Base-by-base conservation (phyloP, 2,113 vertebrate genomes). In the Elachura formosa region DNA sequence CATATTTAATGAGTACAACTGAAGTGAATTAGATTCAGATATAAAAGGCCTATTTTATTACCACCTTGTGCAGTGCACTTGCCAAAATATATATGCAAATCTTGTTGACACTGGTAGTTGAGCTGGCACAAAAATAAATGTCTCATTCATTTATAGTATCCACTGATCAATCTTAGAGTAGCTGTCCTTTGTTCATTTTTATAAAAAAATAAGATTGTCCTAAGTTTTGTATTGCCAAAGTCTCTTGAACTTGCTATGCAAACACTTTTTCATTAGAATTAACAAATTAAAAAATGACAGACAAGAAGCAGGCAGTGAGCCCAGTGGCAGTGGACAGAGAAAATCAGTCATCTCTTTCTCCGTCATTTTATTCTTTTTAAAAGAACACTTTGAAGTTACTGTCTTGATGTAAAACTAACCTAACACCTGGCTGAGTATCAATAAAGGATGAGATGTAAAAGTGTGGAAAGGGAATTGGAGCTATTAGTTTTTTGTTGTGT, bases 111-210 rank as follows among this genome's bases (percentile, higher is more conserved):
- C 80, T 97, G 93, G 90, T 97, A 89, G 96, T 96, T 87, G 92
- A 97, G 95, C 71, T 98, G 98, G 97, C 97, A 97, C 93, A 97
- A 97, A 98, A 98, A 98, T 98, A 97, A 98, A 93, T 91, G 96
- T 96, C 97, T 97, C 97, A 97, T 98, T 98, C 97, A 98, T 98
- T 98, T 96, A 97, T 76, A 94, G 91, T 96, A 97, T 95, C 93
- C 94, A 94, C 92, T 97, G 96, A 97, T 97, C 96, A 94, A 96
- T 97, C 94, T 96, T 90, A 92, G 77, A 75, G 71, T 73, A 86
- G 89, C 28, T 91, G 62, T 51, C 94, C 64, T 85, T 96, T 97
- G 82, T 93, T 83, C 55, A 87, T 86, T 95, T 96, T 94, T 95
- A 95, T 96, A 89, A 97, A 96, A 96, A 97, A 97, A 95, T 88